Base-by-base conservation (phyloP, 2,888 invertebrate species). In the Eugnorisma glareosa region DNA sequence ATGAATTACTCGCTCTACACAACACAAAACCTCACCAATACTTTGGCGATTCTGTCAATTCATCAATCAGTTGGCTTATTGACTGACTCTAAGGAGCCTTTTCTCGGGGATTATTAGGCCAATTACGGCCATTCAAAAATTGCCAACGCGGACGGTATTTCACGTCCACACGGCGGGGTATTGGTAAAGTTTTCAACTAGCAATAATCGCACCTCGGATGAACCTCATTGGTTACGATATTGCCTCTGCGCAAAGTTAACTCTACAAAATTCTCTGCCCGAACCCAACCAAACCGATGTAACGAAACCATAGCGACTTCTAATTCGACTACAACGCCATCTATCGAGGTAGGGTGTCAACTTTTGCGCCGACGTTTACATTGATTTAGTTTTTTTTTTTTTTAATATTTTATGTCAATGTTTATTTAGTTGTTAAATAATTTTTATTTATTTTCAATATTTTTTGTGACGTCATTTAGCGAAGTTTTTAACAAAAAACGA, bases 171-270 rank as follows among this genome's bases (percentile, higher is more conserved):
- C 85, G 95, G 95, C 95, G 95, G 95, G 95, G 95, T 95, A 95
- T 95, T 95, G 95, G 95, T 95, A 98, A 98, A 98, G 98, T 98
- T 98, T 98, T 98, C 98, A 98, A 98, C 98, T 98, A 98, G 98
- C 98, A 98, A 98, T 98, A 98, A 98, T 98, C 98, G 98, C 98
- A 98, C 97, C 98, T 98, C 98, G 97, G 98, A 98, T 97, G 96
- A 97, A 98, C 98, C 98, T 98, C 98, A 98, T 98, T 97, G 98
- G 98, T 98, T 98, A 98, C 98, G 98, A 98, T 98, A 98, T 97
- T 97, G 98, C 98, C 98, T 97, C 98, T 98, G 98, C 98, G 98
- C 98, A 98, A 98, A 98, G 98, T 97, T 98, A 93, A 97, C 57
- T 6, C 2, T 8, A 57, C 0, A 8, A 57, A 66, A 13, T 21